Evolutionary conservation across 2,797 vertebrate species (phyloP).

Genomic region (Champsocephalus gunnari): DNA sequence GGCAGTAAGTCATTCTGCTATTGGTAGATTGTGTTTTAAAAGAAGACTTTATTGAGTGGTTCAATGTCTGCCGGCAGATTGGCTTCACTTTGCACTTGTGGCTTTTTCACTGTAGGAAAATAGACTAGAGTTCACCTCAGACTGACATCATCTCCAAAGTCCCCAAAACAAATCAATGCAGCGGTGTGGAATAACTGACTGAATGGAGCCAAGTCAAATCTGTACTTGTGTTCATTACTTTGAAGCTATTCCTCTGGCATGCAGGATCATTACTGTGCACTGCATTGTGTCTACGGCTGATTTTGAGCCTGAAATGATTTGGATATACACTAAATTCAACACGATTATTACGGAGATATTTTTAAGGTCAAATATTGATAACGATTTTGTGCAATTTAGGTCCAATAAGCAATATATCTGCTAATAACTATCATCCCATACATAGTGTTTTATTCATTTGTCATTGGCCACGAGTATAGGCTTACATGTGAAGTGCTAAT

Average conservation of each 20-base stretch:
- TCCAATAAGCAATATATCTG: neutral
- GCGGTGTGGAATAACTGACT: slow-evolving; percentile 14
- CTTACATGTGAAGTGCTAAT: neutral
- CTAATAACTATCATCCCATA: slow-evolving; percentile 18
- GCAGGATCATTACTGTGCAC: slow-evolving; percentile 40
- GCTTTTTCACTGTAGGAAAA: slow-evolving; percentile 54
- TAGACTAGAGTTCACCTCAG: slow-evolving; percentile 19
- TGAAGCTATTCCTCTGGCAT: slow-evolving; percentile 38
- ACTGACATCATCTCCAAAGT: slow-evolving; percentile 44
- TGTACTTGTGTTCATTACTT: slow-evolving; percentile 32
- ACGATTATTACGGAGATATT: slow-evolving; percentile 14
- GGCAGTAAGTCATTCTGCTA: slow-evolving; percentile 59
- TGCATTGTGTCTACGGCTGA: slow-evolving; percentile 10
- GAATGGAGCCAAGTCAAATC: slow-evolving; percentile 14
- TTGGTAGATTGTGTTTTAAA: slow-evolving; percentile 58
- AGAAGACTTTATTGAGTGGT: slow-evolving; percentile 43
- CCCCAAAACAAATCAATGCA: slow-evolving; percentile 30
- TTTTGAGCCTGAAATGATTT: slow-evolving; percentile 37
- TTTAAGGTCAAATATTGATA: slow-evolving; percentile 11
- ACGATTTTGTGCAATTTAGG: slow-evolving; percentile 1
- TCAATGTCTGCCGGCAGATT: slow-evolving; percentile 25
- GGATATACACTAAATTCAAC: slow-evolving; percentile 27
- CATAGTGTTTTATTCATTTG: slow-evolving; percentile 1
- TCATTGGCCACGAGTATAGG: neutral
- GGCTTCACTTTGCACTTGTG: slow-evolving; percentile 28